Conservation (phyloP, 2,888 invertebrate species). For the Pelosia muscerda region DNA sequence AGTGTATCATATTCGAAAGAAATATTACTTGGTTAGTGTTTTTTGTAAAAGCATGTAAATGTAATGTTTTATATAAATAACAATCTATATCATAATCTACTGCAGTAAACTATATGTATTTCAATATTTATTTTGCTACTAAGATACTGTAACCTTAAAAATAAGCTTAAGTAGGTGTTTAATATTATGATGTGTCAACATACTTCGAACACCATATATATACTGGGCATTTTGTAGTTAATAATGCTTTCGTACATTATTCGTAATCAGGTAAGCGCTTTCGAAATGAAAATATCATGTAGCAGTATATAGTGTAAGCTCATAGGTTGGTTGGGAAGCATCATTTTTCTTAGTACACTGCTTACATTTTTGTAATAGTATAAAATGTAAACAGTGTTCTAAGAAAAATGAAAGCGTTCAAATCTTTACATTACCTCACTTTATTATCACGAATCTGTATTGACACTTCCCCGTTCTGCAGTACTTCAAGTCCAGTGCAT, state of each 20-base stretch:
- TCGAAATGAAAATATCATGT: constrained; percentile 15
- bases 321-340: constrained; percentile 22
- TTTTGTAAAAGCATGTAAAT: not conserved
- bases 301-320: constrained; percentile 18
- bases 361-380: too few relatives aligned
- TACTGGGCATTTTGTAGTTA: constrained; percentile 18
- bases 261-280: constrained; percentile 20
- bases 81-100: not conserved
- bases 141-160: constrained; percentile 25
- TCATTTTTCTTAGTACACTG: too few relatives aligned
- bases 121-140: constrained; percentile 54
- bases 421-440: not conserved
- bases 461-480: not conserved
- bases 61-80: constrained; percentile 2
- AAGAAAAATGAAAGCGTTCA: not conserved
- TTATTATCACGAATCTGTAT: not conserved
- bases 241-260: constrained; percentile 27
- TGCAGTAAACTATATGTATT: constrained; percentile 31
- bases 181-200: constrained; percentile 19
- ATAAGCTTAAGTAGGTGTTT: constrained; percentile 26
- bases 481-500: not conserved
- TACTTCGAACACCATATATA: constrained; percentile 33
- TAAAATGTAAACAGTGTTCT: constrained; percentile 9
- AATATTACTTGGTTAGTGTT: not conserved
- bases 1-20: not conserved